Conservation (phyloP, 2,888 invertebrate genomes). For the Lymantria monacha region DNA sequence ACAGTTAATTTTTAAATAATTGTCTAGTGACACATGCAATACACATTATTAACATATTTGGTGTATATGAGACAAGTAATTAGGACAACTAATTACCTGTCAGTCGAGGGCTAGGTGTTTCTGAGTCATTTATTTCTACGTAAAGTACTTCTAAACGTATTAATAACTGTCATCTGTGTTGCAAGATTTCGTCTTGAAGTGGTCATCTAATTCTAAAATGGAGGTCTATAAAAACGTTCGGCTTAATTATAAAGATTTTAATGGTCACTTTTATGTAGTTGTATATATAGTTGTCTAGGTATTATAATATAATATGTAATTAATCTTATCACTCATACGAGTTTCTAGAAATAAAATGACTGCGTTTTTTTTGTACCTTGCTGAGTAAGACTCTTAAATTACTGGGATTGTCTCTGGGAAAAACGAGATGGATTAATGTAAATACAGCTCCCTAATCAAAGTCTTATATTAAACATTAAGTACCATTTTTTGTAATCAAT, state of each 20-base stretch:
- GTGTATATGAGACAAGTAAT: background rate
- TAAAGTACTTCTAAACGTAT: background rate
- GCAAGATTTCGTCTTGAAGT: background rate
- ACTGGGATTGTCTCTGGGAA: no score
- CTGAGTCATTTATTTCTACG: conserved; percentile 6
- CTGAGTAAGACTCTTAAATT: no score
- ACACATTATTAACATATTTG: conserved; percentile 2
- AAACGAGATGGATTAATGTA: no score
- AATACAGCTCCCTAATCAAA: no score
- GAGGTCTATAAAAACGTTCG: background rate
- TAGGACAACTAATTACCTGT: conserved; percentile 10
- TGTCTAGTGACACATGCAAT: conserved; percentile 52
- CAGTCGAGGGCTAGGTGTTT: conserved; percentile 1
- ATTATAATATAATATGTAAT: background rate
- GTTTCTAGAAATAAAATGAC: background rate
- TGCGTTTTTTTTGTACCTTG: no score
- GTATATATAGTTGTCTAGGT: background rate
- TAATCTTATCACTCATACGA: background rate
- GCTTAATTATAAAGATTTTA: no score
- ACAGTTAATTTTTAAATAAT: conserved; percentile 74
- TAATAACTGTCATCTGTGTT: conserved; percentile 8
- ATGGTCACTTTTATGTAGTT: background rate
- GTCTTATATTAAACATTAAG: no score
- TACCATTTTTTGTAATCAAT: no score
- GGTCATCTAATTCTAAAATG: background rate